These are phyloP conservation scores for Stenolophus ochropezus DNA, from an alignment of 2,888 invertebrate genomes.

Conservation along the genomic window DNA sequence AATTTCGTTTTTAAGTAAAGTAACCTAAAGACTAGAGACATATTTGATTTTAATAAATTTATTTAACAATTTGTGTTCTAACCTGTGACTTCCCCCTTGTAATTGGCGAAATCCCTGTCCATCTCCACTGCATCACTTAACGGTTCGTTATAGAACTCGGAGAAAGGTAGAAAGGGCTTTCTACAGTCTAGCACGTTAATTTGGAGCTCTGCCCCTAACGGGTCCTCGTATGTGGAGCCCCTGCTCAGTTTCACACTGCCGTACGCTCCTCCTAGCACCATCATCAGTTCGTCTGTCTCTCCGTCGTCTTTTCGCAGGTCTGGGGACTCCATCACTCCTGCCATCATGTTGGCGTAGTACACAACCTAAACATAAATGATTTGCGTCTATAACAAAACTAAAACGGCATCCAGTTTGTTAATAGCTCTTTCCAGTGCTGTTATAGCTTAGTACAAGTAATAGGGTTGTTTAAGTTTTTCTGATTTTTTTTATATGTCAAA, in stretches of 20 bases:
- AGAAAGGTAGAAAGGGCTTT: conserved; percentile 87
- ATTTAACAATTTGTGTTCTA: background rate
- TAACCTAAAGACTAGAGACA: too few species aligned
- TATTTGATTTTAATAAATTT: too few species aligned
- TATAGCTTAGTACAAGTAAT: too few species aligned
- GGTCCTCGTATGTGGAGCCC: conserved; percentile 75
- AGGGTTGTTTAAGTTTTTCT: too few species aligned
- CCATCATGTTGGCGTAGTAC: conserved; percentile 91
- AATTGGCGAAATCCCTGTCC: conserved; percentile 94
- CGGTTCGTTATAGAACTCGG: conserved; percentile 96
- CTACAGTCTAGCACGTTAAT: conserved; percentile 88
- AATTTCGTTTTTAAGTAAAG: too few species aligned
- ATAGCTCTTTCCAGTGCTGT: too few species aligned
- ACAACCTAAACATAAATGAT: too few species aligned
- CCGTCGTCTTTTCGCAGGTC: conserved; percentile 78
- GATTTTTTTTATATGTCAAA: too few species aligned
- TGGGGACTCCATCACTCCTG: conserved; percentile 83
- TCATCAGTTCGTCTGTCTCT: conserved; percentile 74
- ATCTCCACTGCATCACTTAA: conserved; percentile 94
- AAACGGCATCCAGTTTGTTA: too few species aligned
- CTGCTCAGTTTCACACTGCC: conserved; percentile 69
- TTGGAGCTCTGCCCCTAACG: conserved; percentile 83
- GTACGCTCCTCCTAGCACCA: conserved; percentile 68
- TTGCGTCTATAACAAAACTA: too few species aligned
- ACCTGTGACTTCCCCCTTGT: conserved; percentile 79